Base-by-base conservation (phyloP, 30 jellyfish, hydroid and myxozoan species). In the Hydra vulgaris region DNA sequence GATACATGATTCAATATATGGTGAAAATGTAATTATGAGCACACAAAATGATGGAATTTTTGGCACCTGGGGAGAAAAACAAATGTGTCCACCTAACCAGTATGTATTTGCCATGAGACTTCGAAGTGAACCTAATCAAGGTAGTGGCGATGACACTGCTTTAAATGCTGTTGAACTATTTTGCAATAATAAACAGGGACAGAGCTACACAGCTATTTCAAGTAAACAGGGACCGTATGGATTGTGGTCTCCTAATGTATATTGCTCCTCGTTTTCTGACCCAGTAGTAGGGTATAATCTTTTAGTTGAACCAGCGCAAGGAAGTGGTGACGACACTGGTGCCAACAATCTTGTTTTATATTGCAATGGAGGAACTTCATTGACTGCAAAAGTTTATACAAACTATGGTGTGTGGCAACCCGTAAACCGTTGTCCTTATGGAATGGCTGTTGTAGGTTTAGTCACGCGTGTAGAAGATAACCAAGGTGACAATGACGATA, bases 391-490 rank as follows among this genome's bases (percentile, higher is more conserved):
- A n/a, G 75, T 23, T 20, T 8, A 68, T 3, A 68, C 75, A 7
- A 20, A 68, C 27, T 68, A 3, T 23, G 75, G 75, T n/a, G 27
- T 23, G 4, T 68, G 75, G 75, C 25, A 20, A 15, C 75, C 75
- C 25, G 75, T 68, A 23, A 68, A 68, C 75, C 75, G 75, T 68
- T 68, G 75, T 68, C 27, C 75, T n/a, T n/a, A 1, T 3, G 75
- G 75, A 68, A 20, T n/a, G 75, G 75, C 75, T 68, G 75, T 68
- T 68, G 75, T 68, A n/a, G 75, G 75, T 68, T n/a, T 68, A 20
- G 16, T 68, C 15, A 68, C 75, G 15, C 75, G 75, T 16, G 75
- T 68, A 23, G 75, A 68, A 16, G 75, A 68, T 68, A 68, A 68
- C 8, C 75, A 68, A 68, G 75, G 75, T 23, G 16, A 16, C 75